These are phyloP conservation scores for Columba janthina DNA, from an alignment of 2,113 vertebrate species.

Conservation along the genomic window DNA sequence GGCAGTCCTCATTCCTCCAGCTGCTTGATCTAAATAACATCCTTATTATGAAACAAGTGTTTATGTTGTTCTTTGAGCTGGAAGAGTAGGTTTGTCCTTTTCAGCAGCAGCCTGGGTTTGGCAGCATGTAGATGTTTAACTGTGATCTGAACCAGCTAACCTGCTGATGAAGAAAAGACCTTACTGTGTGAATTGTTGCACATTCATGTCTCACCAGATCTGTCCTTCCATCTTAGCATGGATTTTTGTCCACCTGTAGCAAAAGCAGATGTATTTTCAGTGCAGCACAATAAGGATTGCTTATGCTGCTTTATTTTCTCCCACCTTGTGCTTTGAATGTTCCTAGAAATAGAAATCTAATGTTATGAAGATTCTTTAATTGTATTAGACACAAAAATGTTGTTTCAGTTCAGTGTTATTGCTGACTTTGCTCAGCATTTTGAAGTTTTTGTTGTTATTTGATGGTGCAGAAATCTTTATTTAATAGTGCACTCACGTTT, in stretches of 20 bases:
- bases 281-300: background rate
- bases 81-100: background rate
- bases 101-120: background rate
- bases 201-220: background rate
- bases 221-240: background rate
- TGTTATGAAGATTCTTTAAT: rapidly evolving
- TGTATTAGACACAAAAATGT: background rate
- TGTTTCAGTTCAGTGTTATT: background rate
- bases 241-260: background rate
- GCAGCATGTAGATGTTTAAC: background rate
- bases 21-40: background rate
- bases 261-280: background rate
- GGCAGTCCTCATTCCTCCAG: background rate
- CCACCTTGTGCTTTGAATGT: background rate
- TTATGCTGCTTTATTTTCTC: background rate
- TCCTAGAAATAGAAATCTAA: background rate
- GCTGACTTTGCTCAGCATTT: background rate
- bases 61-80: background rate
- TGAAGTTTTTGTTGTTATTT: background rate
- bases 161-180: background rate
- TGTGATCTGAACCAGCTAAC: background rate
- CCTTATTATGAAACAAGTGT: background rate
- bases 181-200: background rate
- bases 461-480: background rate
- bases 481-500: background rate